Conservation (phyloP, 2,888 invertebrate genomes). For the Gymnocheta viridis region DNA sequence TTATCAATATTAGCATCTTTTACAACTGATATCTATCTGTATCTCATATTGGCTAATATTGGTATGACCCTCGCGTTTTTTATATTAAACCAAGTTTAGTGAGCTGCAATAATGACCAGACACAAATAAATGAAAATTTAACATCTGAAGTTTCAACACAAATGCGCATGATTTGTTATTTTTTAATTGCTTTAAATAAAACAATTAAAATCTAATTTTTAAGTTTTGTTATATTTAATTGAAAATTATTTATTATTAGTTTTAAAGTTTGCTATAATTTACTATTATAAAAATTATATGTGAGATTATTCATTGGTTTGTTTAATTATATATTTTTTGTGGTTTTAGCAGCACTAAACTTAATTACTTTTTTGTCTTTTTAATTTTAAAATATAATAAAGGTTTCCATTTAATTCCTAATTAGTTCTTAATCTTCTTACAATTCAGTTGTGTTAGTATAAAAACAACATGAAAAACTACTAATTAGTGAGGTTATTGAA, state of each 20-base stretch:
- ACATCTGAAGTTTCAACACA: neutral
- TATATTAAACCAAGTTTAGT: neutral
- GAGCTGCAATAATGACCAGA: neutral
- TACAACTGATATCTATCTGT: no score
- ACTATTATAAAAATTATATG: neutral
- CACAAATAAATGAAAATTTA: neutral
- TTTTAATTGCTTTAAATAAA: neutral
- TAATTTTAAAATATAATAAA: no score
- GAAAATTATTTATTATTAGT: neutral
- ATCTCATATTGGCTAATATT: no score
- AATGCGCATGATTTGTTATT: neutral
- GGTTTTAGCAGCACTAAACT: no score
- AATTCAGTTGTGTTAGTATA: no score
- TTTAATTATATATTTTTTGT: neutral
- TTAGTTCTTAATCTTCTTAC: no score
- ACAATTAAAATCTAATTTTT: neutral
- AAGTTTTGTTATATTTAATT: neutral
- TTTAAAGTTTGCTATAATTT: neutral
- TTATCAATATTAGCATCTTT: no score
- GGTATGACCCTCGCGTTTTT: neutral
- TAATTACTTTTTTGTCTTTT: no score
- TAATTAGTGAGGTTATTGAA: no score
- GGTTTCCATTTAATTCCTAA: no score
- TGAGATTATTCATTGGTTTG: neutral
- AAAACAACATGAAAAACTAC: no score